These are phyloP conservation scores for Chelidonichthys spinosus DNA, from an alignment of 2,797 vertebrate genomes.

Conservation along the genomic window DNA sequence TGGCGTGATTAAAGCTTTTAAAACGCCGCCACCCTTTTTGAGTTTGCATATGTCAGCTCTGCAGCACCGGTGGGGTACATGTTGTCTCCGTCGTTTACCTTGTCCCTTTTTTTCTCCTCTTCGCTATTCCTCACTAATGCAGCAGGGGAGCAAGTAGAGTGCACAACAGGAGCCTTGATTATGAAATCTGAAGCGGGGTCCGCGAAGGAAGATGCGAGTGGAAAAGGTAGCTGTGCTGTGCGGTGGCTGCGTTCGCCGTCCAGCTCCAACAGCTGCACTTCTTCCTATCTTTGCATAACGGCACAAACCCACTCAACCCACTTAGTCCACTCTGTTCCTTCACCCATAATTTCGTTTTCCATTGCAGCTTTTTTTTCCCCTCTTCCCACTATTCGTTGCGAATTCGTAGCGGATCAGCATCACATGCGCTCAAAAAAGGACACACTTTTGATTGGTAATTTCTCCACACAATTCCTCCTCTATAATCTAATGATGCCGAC, in stretches of 20 bases:
- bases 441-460: constrained; percentile 36
- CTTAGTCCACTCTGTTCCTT: constrained; percentile 18
- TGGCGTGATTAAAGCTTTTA: constrained; percentile 85
- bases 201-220: constrained; percentile 32
- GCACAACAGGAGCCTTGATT: constrained; percentile 33
- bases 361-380: constrained; percentile 1
- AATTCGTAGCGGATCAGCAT: not conserved
- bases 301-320: constrained; percentile 4
- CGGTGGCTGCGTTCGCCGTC: constrained; percentile 30
- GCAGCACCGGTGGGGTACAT: constrained; percentile 39
- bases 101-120: constrained; percentile 31
- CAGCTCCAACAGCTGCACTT: constrained; percentile 12
- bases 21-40: constrained; percentile 75
- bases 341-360: constrained; percentile 19
- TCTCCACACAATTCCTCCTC: constrained; percentile 34
- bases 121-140: constrained; percentile 39
- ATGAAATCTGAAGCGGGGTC: constrained; percentile 36
- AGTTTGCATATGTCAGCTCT: constrained; percentile 79
- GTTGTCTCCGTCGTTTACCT: constrained; percentile 45
- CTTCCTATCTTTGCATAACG: constrained; percentile 5
- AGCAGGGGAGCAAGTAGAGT: constrained; percentile 21
- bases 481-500: constrained; percentile 54
- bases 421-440: constrained; percentile 19
- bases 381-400: constrained; percentile 17
- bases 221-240: constrained; percentile 21